phyloP scores from a whole-genome alignment of 2,888 invertebrate genomes.

The Polylopha cassiicola region DNA sequence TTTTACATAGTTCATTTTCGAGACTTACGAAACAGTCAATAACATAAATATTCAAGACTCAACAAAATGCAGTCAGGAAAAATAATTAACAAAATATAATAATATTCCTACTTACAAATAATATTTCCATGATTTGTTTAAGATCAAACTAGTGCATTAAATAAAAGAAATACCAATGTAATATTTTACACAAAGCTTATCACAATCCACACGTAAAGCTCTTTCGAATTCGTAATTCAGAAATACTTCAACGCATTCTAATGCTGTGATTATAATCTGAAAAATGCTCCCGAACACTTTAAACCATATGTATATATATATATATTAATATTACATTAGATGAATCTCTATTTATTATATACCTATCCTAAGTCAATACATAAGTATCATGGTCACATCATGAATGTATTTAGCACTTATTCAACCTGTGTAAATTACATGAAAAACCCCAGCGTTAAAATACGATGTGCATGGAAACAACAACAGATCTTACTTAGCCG shows the following conservation, averaged over 20 bases:
- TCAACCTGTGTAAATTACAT: slow-evolving; percentile 11
- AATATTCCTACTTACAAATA: no score
- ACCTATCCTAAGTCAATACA: slow-evolving; percentile 41
- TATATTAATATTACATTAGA: slow-evolving; percentile 44
- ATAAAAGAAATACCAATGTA: slow-evolving; percentile 11
- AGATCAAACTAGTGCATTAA: slow-evolving; percentile 18
- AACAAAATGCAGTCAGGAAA: slow-evolving; percentile 27
- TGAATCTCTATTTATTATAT: slow-evolving; percentile 40
- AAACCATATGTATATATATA: slow-evolving; percentile 30
- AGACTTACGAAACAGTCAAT: slow-evolving; percentile 20
- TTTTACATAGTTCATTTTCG: slow-evolving; percentile 13
- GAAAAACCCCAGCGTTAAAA: slow-evolving; percentile 1
- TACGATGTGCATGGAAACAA: slow-evolving; percentile 1
- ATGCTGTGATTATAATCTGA: slow-evolving; percentile 35
- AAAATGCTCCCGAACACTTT: slow-evolving; percentile 53
- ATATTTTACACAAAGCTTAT: slow-evolving; percentile 7
- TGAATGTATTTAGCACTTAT: slow-evolving; percentile 23
- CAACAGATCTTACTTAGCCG: not conserved
- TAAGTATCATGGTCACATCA: slow-evolving; percentile 33
- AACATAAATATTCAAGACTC: slow-evolving; percentile 24
- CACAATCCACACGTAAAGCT: slow-evolving; percentile 1
- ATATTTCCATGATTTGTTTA: slow-evolving; percentile 20
- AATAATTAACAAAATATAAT: slow-evolving; percentile 21
- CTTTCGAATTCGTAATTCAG: slow-evolving; percentile 27
- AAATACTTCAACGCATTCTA: slow-evolving; percentile 30